Percentiles rank a stretch among this genome's conserved stretches.
These are phyloP conservation scores for Lophotriccus pileatus DNA, from an alignment of 2,797 vertebrate species.

Conservation along the genomic window DNA sequence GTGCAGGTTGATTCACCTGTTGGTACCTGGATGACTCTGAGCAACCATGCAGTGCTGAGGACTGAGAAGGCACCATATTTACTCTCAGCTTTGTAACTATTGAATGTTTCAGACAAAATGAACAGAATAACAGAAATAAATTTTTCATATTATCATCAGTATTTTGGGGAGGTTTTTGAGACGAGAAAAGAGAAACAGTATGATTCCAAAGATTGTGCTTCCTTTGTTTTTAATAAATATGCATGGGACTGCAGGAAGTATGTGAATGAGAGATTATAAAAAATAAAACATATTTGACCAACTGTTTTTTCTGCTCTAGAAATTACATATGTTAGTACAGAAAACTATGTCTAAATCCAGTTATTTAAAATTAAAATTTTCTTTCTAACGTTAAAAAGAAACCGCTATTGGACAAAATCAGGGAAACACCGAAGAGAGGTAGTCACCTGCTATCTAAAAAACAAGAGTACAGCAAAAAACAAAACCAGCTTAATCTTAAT, in stretches of 20 bases:
- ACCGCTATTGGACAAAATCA: background rate
- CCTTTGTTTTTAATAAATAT: background rate
- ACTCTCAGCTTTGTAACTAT: too few species aligned
- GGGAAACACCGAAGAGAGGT: background rate
- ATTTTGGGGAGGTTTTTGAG: background rate
- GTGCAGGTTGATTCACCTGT: too few species aligned
- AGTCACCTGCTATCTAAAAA: background rate
- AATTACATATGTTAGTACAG: background rate
- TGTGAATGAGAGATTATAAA: background rate
- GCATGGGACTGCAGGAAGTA: background rate
- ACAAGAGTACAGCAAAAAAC: background rate
- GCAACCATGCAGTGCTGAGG: too few species aligned
- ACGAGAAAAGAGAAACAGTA: accelerated
- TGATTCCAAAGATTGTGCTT: background rate
- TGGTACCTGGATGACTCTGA: too few species aligned
- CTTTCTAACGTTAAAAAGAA: background rate
- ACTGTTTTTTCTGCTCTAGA: background rate
- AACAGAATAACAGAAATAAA: background rate
- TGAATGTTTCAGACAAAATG: background rate
- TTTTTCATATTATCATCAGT: background rate
- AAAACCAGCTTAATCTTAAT: background rate
- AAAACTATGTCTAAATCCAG: background rate
- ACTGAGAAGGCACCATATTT: background rate
- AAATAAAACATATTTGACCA: background rate
- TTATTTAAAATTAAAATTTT: background rate